Conservation (phyloP, 2,888 invertebrate species). For the Balanococcus diminutus region DNA sequence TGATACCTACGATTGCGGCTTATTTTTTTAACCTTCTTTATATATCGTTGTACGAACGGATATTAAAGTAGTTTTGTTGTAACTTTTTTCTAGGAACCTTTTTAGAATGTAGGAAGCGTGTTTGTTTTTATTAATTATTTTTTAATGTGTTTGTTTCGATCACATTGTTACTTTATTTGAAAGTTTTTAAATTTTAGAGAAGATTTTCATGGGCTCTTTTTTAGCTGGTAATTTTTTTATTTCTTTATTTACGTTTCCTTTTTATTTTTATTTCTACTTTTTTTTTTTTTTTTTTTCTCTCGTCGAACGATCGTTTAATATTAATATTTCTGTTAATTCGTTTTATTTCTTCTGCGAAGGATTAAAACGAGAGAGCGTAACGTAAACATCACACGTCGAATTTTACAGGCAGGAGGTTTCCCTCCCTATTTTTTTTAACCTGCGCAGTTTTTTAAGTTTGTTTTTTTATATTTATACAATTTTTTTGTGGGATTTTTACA, state of each 20-base stretch:
- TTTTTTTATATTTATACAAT: slow-evolving; percentile 23
- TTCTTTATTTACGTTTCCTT: slow-evolving; percentile 41
- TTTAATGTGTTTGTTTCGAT: slow-evolving; percentile 39
- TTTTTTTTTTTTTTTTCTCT: slow-evolving; percentile 12
- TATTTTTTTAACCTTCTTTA: slow-evolving; percentile 12
- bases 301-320: slow-evolving; percentile 21
- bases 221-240: slow-evolving; percentile 45
- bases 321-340: not conserved
- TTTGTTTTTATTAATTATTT: slow-evolving; percentile 48
- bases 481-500: slow-evolving; percentile 26
- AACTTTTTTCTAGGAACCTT: slow-evolving; percentile 33
- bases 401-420: slow-evolving; percentile 34
- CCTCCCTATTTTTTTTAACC: not conserved
- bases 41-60: slow-evolving; percentile 25
- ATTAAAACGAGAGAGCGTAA: not conserved
- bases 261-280: slow-evolving; percentile 32
- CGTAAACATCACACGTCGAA: slow-evolving; percentile 40
- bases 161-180: slow-evolving; percentile 47
- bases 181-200: slow-evolving; percentile 40
- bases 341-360: not conserved
- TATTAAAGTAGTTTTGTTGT: slow-evolving; percentile 13
- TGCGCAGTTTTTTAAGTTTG: not conserved
- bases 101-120: slow-evolving; percentile 40
- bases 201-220: slow-evolving; percentile 35
- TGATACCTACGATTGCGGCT: slow-evolving; percentile 33